Evolutionary conservation across 2,888 invertebrate genomes (phyloP).

Genomic region (Eudasyphora cyanicolor): DNA sequence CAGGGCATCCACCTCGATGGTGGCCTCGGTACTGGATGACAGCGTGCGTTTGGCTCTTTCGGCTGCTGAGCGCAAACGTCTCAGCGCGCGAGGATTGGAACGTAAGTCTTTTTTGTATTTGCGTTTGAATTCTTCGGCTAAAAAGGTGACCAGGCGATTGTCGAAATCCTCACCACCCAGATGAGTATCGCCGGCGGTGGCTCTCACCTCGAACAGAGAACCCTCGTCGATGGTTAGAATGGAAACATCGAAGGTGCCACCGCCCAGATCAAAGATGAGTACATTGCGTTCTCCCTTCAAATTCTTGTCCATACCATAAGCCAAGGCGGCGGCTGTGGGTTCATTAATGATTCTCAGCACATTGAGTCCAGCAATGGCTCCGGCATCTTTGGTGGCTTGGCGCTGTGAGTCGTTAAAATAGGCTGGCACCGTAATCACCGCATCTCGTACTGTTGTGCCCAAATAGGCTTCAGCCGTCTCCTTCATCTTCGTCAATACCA

Average conservation of each 20-base stretch:
- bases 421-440: conserved; percentile 94
- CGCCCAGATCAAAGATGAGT: conserved; percentile 83
- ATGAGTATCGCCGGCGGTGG: conserved; percentile 96
- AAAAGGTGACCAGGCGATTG: conserved; percentile 93
- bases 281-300: conserved; percentile 90
- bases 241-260: conserved; percentile 96
- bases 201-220: conserved; percentile 92
- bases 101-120: conserved; percentile 86
- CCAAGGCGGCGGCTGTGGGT: conserved; percentile 94
- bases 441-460: conserved; percentile 90
- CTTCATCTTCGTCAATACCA: conserved; percentile 92
- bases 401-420: conserved; percentile 94
- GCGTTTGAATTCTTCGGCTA: conserved; percentile 91
- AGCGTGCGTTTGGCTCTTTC: conserved; percentile 89
- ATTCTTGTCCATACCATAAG: conserved; percentile 94
- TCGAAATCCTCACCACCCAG: conserved; percentile 97
- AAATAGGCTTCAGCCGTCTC: conserved; percentile 76
- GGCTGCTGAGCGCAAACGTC: conserved; percentile 87
- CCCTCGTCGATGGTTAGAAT: conserved; percentile 96
- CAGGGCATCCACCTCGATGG: conserved; percentile 87
- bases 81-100: conserved; percentile 84
- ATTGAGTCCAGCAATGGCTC: conserved; percentile 93
- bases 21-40: conserved; percentile 89
- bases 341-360: conserved; percentile 95
- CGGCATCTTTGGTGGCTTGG: conserved; percentile 96